These are phyloP conservation scores for Tolypeutes matacus DNA, from an alignment of 2,797 vertebrate species.

Conservation along the genomic window DNA sequence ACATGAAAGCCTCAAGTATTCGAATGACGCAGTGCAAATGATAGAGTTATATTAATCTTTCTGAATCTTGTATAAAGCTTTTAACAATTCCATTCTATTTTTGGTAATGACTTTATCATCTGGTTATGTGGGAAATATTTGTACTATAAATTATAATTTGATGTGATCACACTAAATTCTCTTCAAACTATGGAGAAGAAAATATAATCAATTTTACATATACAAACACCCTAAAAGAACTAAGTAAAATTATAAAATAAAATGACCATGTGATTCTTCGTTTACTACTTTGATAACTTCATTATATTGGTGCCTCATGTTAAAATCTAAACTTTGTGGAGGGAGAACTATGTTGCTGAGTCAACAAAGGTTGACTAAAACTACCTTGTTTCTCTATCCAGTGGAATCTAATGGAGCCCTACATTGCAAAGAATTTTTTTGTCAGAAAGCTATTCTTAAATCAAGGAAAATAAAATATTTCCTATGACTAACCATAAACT, in stretches of 20 bases:
- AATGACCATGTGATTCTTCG: background rate
- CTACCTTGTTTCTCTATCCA: background rate
- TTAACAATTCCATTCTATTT: background rate
- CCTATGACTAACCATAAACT: background rate
- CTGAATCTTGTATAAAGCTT: background rate
- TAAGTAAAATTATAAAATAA: conserved; percentile 33
- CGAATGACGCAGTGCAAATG: background rate
- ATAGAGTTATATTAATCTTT: background rate
- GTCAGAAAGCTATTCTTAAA: conserved; percentile 20
- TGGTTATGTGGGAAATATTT: background rate
- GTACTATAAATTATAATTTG: background rate
- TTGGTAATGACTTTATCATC: background rate
- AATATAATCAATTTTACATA: background rate
- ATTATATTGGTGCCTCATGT: background rate
- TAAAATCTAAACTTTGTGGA: background rate
- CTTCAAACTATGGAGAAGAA: background rate
- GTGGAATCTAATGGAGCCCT: background rate
- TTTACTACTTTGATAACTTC: background rate
- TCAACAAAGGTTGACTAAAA: background rate
- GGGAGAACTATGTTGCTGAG: background rate
- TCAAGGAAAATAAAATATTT: conserved; percentile 24
- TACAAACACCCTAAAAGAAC: background rate
- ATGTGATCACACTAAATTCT: background rate
- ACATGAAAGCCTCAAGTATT: background rate
- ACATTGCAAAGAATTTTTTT: background rate